Percentiles rank a stretch among this genome's conserved stretches.
These are phyloP conservation scores for Diachasma alloeum DNA, from an alignment of 1,140 invertebrate species.

Conservation along the genomic window DNA sequence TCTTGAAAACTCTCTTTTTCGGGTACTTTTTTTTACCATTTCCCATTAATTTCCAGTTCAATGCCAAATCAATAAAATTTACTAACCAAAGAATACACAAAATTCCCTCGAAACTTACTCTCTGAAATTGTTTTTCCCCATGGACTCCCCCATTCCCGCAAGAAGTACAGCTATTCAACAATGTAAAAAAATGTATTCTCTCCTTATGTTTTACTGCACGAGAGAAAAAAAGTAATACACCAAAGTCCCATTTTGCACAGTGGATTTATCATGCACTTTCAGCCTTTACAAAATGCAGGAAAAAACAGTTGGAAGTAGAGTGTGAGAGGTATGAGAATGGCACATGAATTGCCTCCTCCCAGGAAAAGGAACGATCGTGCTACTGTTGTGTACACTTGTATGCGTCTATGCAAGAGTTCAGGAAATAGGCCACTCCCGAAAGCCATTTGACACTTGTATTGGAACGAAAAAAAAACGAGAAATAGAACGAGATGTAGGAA, in stretches of 20 bases:
- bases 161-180: too few species aligned
- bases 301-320: not conserved
- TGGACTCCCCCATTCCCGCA: too few species aligned
- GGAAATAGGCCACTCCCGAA: conserved; percentile 8
- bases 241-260: not conserved
- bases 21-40: too few species aligned
- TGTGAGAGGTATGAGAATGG: not conserved
- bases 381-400: not conserved
- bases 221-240: not conserved
- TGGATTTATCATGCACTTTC: conserved; percentile 5
- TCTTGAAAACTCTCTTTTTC: too few species aligned
- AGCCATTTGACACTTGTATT: not conserved
- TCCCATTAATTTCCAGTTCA: too few species aligned
- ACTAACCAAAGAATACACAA: too few species aligned
- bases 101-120: too few species aligned
- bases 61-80: too few species aligned
- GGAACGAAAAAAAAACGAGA: not conserved
- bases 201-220: not conserved
- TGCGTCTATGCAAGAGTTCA: not conserved
- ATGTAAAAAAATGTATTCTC: not conserved
- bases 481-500: not conserved
- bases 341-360: not conserved
- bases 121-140: too few species aligned
- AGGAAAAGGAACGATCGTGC: not conserved
- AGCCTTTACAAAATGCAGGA: not conserved